These are phyloP conservation scores for Dicycla oo DNA, from an alignment of 2,888 invertebrate species.

Conservation along the genomic window DNA sequence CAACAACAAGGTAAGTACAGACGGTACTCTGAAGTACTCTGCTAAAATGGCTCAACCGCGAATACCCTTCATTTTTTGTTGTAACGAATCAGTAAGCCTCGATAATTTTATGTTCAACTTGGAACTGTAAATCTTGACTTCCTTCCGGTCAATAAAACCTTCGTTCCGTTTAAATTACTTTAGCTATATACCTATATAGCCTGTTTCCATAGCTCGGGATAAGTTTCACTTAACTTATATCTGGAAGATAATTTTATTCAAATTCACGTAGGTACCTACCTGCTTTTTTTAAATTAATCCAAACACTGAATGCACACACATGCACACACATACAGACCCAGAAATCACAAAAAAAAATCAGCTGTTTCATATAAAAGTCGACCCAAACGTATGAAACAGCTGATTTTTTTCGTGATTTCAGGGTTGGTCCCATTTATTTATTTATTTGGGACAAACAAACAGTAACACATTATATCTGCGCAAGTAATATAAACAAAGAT, in stretches of 20 bases:
- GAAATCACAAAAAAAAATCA: too few relatives aligned
- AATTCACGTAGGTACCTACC: too few relatives aligned
- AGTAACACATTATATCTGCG: too few relatives aligned
- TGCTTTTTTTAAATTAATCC: too few relatives aligned
- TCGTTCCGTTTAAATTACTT: neutral
- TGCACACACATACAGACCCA: too few relatives aligned
- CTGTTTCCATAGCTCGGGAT: neutral
- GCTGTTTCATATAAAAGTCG: too few relatives aligned
- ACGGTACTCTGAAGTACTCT: neutral
- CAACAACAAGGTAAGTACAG: neutral
- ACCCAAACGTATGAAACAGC: too few relatives aligned
- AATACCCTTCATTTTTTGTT: slow-evolving; percentile 49
- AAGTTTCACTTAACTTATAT: neutral
- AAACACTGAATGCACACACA: too few relatives aligned
- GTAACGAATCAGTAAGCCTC: neutral
- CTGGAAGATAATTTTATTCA: neutral
- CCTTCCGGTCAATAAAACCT: slow-evolving; percentile 36
- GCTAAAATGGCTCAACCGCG: slow-evolving; percentile 19
- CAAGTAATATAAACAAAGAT: too few relatives aligned
- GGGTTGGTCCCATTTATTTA: too few relatives aligned
- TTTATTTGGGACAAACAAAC: too few relatives aligned
- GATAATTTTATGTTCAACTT: slow-evolving; percentile 10
- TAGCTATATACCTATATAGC: neutral
- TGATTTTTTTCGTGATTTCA: too few relatives aligned
- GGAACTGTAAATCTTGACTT: slow-evolving; percentile 25